Percentiles rank a stretch among this genome's conserved stretches.
Evolutionary conservation across 2,888 invertebrate species (phyloP).

Genomic region (Bellardia bayeri): DNA sequence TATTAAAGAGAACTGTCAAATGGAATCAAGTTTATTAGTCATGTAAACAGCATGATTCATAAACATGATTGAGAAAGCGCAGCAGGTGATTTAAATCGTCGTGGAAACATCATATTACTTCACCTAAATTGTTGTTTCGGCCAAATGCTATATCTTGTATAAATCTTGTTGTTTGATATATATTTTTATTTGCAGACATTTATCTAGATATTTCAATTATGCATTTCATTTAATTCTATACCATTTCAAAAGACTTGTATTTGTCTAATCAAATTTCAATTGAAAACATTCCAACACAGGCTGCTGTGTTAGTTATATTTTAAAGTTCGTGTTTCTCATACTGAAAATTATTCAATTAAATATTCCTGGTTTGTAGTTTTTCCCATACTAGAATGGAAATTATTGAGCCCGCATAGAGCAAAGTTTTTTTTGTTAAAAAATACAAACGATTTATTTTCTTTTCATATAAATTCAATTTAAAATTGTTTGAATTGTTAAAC

Average conservation of each 20-base stretch:
- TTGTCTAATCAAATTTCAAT: slow-evolving; percentile 5
- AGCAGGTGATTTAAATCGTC: too few species aligned
- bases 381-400: background rate
- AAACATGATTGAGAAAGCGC: too few species aligned
- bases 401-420: background rate
- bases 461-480: slow-evolving; percentile 6
- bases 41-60: too few species aligned
- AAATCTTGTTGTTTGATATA: background rate
- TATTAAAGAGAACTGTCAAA: too few species aligned
- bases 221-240: background rate
- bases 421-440: background rate
- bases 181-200: background rate
- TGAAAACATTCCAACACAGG: background rate
- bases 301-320: background rate
- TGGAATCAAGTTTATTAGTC: too few species aligned
- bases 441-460: background rate
- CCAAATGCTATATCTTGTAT: too few species aligned
- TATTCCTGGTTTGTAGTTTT: background rate
- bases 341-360: background rate
- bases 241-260: background rate
- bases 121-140: too few species aligned
- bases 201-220: background rate
- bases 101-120: too few species aligned
- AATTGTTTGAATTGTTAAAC: background rate
- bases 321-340: background rate